Conservation (phyloP, 1,140 invertebrate species). For the Tetragnatha versicolor region DNA sequence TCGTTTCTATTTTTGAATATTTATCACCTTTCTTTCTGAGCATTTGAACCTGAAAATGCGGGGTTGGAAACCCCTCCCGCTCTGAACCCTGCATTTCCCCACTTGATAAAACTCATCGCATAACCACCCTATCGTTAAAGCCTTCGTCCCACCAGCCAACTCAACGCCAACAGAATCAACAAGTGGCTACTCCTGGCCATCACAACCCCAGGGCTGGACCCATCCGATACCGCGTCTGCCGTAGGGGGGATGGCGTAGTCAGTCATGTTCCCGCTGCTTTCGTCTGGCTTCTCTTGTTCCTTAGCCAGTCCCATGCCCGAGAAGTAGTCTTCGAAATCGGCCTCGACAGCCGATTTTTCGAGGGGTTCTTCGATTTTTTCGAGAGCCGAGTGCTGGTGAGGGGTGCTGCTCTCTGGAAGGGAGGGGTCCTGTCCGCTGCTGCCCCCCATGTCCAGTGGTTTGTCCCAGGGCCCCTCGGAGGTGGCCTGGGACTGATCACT, state of each 20-base stretch:
- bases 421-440: not conserved
- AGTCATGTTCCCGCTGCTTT: conserved; percentile 15
- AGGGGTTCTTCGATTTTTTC: conserved; percentile 12
- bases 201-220: not conserved
- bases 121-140: conserved; percentile 12
- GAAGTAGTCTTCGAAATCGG: conserved; percentile 25
- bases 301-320: conserved; percentile 26
- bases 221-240: conserved; percentile 29
- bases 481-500: conserved; percentile 59
- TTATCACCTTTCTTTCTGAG: conserved; percentile 3
- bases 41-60: conserved; percentile 14
- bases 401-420: conserved; percentile 12
- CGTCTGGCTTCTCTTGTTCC: conserved; percentile 7
- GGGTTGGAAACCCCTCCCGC: not conserved
- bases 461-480: conserved; percentile 46
- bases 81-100: conserved; percentile 16
- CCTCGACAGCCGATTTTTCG: conserved; percentile 1
- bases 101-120: not conserved
- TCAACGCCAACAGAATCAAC: not conserved
- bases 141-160: not conserved
- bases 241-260: conserved; percentile 14
- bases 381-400: not conserved
- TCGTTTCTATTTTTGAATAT: not conserved
- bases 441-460: conserved; percentile 31
- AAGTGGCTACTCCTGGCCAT: not conserved